Percentiles rank a stretch among this genome's conserved stretches.
phyloP scores from a whole-genome alignment of 2,113 vertebrate species.

The Entelurus aequoreus region DNA sequence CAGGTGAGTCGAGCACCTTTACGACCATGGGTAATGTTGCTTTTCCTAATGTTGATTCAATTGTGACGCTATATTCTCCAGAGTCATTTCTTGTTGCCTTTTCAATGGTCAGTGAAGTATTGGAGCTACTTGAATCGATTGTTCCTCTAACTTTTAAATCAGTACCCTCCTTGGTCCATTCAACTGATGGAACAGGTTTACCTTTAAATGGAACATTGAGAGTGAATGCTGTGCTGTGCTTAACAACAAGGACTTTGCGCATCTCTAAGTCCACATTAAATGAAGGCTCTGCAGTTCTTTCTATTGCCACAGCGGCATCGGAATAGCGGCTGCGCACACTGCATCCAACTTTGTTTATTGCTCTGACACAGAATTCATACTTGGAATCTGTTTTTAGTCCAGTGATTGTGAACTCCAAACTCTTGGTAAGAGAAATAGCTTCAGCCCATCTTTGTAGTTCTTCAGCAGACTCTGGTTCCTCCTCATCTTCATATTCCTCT shows the following conservation, averaged over 20 bases:
- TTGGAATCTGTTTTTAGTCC: constrained; percentile 81
- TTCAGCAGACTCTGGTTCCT: constrained; percentile 61
- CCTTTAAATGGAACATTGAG: constrained; percentile 88
- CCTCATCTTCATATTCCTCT: constrained; percentile 48
- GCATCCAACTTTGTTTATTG: constrained; percentile 86
- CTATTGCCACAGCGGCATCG: constrained; percentile 78
- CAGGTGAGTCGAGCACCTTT: constrained; percentile 94
- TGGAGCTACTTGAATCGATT: constrained; percentile 79
- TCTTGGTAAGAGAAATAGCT: constrained; percentile 83
- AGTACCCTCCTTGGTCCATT: constrained; percentile 85
- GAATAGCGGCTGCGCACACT: constrained; percentile 82
- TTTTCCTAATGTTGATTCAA: constrained; percentile 85
- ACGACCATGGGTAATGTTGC: constrained; percentile 85
- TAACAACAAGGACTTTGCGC: constrained; percentile 86
- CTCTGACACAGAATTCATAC: constrained; percentile 88
- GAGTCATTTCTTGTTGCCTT: constrained; percentile 89
- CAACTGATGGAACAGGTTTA: constrained; percentile 83
- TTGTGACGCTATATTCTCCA: constrained; percentile 86
- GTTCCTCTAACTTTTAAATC: constrained; percentile 86
- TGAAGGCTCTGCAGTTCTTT: constrained; percentile 89
- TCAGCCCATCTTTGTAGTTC: constrained; percentile 85
- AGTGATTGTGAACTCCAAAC: constrained; percentile 85
- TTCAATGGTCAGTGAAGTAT: constrained; percentile 88
- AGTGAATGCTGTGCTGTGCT: constrained; percentile 87
- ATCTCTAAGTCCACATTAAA: constrained; percentile 93